Base-by-base conservation (phyloP, 2,797 vertebrate species). In the Dermochelys coriacea region DNA sequence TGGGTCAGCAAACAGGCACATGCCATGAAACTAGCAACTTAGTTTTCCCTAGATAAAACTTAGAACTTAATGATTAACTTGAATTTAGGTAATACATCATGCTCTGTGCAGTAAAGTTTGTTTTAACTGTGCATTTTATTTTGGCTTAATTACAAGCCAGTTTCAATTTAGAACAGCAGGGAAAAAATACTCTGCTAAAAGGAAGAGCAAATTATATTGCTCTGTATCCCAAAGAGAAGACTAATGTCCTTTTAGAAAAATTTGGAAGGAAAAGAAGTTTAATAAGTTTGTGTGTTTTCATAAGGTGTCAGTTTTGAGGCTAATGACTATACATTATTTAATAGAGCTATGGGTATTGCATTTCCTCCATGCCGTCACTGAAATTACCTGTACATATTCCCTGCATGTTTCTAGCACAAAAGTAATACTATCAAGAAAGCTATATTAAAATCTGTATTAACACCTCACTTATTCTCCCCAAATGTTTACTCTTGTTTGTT, bases 101-200 rank as follows among this genome's bases (percentile, higher is more conserved):
- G 15, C 8, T 64, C 14, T 50, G 45, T 52, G 31, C 57, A 78
- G 71, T 57, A 82, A 41, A 47, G n/a, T n/a, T n/a, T n/a, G n/a
- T n/a, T n/a, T n/a, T n/a, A n/a, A n/a, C n/a, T 6, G 1, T 1
- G n/a, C 5, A 4, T 84, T 23, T 6, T 51, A 8, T 6, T 64
- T 77, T 71, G 86, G 34, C 55, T 86, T 88, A 45, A 15, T 86
- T 75, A 4, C 8, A n/a, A 79, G 59, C 21, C 80, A 27, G 16
- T 87, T 93, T 80, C 47, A 15, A n/a, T 77, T 80, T 29, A 54
- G 37, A 93, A 84, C 34, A 85, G 29, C 25, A 34, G 75, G 27
- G 52, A 89, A 37, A 89, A 87, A 93, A 57, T 87, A 80, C 1
- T 41, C 6, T 4, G 3, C 1, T 51, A 80, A 87, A 77, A 47